Conservation (phyloP, 2,113 vertebrate species). For the Gasterosteus nipponicus region DNA sequence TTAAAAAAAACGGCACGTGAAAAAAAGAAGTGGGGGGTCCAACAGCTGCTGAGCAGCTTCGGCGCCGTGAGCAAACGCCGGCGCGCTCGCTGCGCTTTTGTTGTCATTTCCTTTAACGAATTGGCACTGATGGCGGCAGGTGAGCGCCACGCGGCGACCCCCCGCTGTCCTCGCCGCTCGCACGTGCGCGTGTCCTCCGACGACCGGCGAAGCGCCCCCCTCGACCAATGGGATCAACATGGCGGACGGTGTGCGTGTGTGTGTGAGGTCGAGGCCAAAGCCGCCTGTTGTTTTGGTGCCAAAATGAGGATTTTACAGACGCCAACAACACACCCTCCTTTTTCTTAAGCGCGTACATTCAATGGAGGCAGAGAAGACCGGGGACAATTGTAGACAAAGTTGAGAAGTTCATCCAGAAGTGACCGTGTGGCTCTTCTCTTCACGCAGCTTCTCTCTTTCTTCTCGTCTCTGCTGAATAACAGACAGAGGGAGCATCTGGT, state of each 20-base stretch:
- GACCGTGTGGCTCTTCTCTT: conserved; percentile 56
- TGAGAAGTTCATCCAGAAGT: conserved; percentile 75
- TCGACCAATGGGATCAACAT: too few relatives aligned
- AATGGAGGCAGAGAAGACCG: not conserved
- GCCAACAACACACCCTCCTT: not conserved
- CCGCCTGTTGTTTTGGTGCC: not conserved
- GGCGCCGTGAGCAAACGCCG: conserved; percentile 27
- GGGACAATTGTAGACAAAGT: conserved; percentile 37
- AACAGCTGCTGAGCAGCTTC: not conserved
- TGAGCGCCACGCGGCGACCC: not conserved
- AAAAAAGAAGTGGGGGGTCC: not conserved
- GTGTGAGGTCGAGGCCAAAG: not conserved
- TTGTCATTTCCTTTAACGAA: conserved; percentile 40
- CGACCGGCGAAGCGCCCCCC: too few relatives aligned
- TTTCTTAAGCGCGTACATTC: not conserved
- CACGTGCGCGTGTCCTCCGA: not conserved
- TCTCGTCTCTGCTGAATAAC: conserved; percentile 63
- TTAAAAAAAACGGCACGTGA: conserved; percentile 15
- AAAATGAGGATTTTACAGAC: not conserved
- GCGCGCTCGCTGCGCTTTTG: conserved; percentile 2
- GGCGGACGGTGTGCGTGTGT: too few relatives aligned
- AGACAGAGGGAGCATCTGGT: conserved; percentile 81
- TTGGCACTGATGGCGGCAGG: conserved; percentile 33
- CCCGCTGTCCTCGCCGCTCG: not conserved
- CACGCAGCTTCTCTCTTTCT: conserved; percentile 33